Percentiles rank a stretch among this genome's conserved stretches.
Evolutionary conservation across 2,113 vertebrate species (phyloP).

Genomic region (Cyprinus carpio): DNA sequence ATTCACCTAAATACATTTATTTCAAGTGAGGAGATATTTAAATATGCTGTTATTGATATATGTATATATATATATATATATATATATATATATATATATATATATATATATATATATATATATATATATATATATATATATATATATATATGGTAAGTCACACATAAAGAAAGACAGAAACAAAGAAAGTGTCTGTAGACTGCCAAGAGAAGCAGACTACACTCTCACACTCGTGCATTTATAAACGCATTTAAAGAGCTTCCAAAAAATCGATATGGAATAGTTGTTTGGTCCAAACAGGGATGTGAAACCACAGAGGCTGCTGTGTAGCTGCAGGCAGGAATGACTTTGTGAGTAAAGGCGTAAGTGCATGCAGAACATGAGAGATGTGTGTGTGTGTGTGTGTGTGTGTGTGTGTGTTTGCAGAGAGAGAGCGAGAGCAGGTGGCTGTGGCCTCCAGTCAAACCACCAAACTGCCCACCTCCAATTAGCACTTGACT

Average conservation of each 20-base stretch:
- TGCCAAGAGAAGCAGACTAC: background rate
- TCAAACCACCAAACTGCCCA: conserved; percentile 54
- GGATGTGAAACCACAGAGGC: conserved; percentile 16
- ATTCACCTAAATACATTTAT: background rate
- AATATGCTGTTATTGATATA: background rate
- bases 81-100: background rate
- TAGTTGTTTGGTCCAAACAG: conserved; percentile 37
- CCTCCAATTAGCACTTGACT: conserved; percentile 63
- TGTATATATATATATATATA: background rate
- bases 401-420: conserved; percentile 21
- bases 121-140: background rate
- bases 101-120: background rate
- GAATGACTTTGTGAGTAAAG: conserved; percentile 16
- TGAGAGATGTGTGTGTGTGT: conserved; percentile 10
- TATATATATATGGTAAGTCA: background rate
- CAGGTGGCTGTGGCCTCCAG: conserved; percentile 49
- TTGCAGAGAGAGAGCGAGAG: conserved; percentile 5
- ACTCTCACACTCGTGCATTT: conserved; percentile 14
- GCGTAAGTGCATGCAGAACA: conserved; percentile 30
- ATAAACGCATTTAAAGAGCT: conserved; percentile 48
- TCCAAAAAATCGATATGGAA: conserved; percentile 54
- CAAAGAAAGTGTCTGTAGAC: background rate
- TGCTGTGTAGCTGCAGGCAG: conserved; percentile 40
- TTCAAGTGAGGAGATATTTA: background rate
- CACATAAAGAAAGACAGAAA: background rate